phyloP scores from a whole-genome alignment of 2,888 invertebrate species.

The Pyrrhosoma nymphula region DNA sequence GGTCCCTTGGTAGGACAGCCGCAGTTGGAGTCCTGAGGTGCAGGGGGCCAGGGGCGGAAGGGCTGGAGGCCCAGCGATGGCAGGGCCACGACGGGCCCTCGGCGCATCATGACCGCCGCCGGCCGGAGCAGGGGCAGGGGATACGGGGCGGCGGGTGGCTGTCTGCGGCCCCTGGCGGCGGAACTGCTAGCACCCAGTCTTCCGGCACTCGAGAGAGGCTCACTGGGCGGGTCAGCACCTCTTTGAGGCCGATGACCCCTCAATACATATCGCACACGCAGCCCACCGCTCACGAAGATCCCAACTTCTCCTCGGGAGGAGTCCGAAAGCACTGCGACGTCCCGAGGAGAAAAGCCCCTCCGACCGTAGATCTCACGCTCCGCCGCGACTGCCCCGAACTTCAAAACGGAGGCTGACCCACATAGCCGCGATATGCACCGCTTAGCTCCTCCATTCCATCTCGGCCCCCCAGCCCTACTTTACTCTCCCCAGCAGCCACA shows the following conservation, averaged over 20 bases:
- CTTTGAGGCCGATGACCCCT: background rate
- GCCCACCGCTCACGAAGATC: background rate
- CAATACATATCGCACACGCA: too few relatives aligned
- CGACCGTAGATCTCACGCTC: too few relatives aligned
- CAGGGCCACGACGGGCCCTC: conserved; percentile 47
- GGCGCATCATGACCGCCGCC: conserved; percentile 31
- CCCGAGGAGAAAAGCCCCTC: background rate
- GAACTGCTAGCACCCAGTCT: conserved; percentile 43
- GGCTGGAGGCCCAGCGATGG: conserved; percentile 61
- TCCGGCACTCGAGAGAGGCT: background rate
- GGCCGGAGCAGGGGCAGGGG: conserved; percentile 17
- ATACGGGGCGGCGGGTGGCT: background rate
- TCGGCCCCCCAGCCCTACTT: background rate
- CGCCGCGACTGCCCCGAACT: conserved; percentile 26
- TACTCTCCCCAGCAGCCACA: too few relatives aligned
- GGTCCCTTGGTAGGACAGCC: background rate
- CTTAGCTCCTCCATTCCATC: conserved; percentile 32
- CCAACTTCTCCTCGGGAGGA: background rate
- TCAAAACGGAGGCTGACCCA: conserved; percentile 51
- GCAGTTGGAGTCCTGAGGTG: background rate
- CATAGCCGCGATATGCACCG: conserved; percentile 62
- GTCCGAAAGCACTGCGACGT: conserved; percentile 39
- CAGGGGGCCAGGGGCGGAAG: conserved; percentile 57
- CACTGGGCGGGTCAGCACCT: background rate
- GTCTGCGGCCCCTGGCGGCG: conserved; percentile 35